Percentiles rank a stretch among this genome's conserved stretches.
Conservation (phyloP, 2,888 invertebrate species). For the Parnassius glacialis region DNA sequence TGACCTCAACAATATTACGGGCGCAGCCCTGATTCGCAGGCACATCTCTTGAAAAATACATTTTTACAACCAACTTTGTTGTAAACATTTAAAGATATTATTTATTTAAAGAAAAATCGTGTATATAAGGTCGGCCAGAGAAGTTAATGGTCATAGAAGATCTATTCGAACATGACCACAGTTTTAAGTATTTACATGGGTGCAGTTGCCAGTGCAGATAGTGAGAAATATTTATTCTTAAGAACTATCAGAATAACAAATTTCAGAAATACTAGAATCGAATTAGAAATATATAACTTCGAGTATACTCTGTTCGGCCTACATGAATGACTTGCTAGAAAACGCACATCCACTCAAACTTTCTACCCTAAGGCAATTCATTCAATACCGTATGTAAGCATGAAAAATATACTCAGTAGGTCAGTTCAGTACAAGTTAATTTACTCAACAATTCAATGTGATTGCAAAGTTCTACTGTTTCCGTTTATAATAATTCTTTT, state of each 20-base stretch:
- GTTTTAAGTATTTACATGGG: no score
- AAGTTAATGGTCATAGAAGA: no score
- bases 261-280: background rate
- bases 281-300: background rate
- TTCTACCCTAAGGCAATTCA: slow-evolving; percentile 28
- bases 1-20: slow-evolving; percentile 41
- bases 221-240: no score
- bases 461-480: background rate
- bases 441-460: background rate
- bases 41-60: slow-evolving; percentile 13
- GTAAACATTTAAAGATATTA: background rate
- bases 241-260: no score
- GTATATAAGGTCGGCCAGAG: no score
- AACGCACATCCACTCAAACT: slow-evolving; percentile 18
- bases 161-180: no score
- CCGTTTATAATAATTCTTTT: background rate
- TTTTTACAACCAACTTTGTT: slow-evolving; percentile 8
- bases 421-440: slow-evolving; percentile 9
- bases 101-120: background rate
- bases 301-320: slow-evolving; percentile 1
- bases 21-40: slow-evolving; percentile 24
- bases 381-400: slow-evolving; percentile 11
- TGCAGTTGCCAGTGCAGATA: no score
- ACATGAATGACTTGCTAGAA: slow-evolving; percentile 13
- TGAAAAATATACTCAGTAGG: slow-evolving; percentile 18